Evolutionary conservation across 2,797 vertebrate genomes (phyloP).

Genomic region (Pseudochirops corinnae): DNA sequence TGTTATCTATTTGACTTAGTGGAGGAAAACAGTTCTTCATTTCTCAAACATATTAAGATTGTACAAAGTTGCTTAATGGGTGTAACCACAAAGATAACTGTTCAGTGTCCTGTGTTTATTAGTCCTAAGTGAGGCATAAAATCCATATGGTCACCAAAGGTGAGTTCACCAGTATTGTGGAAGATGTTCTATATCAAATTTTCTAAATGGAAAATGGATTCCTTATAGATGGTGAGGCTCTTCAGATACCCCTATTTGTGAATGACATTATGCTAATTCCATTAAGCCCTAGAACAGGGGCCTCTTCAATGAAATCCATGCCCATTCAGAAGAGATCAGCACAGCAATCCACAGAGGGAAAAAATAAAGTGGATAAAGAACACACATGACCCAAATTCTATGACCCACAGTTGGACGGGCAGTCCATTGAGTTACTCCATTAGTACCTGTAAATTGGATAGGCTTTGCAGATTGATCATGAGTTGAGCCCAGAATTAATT

Average conservation of each 20-base stretch:
- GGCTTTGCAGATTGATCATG: neutral
- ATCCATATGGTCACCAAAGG: neutral
- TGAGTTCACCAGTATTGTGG: neutral
- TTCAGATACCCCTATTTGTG: neutral
- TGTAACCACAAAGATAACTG: neutral
- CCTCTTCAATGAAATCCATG: neutral
- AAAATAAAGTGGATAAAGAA: neutral
- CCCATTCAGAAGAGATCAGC: neutral
- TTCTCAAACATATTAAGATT: neutral
- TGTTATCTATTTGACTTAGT: neutral
- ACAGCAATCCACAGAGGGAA: neutral
- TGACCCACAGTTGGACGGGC: neutral
- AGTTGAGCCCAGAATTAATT: neutral
- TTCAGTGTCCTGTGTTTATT: neutral
- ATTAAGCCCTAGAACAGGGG: neutral
- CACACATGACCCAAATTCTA: neutral
- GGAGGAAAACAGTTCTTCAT: neutral
- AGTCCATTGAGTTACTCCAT: neutral
- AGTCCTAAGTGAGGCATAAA: neutral
- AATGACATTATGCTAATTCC: constrained; percentile 1
- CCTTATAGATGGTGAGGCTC: neutral
- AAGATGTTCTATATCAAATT: neutral
- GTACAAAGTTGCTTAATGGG: neutral
- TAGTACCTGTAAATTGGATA: neutral
- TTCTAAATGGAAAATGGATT: neutral